These are phyloP conservation scores for Spongilla lacustris DNA, from an alignment of 37 sponge, comb jelly and placozoan genomes.

Conservation along the genomic window DNA sequence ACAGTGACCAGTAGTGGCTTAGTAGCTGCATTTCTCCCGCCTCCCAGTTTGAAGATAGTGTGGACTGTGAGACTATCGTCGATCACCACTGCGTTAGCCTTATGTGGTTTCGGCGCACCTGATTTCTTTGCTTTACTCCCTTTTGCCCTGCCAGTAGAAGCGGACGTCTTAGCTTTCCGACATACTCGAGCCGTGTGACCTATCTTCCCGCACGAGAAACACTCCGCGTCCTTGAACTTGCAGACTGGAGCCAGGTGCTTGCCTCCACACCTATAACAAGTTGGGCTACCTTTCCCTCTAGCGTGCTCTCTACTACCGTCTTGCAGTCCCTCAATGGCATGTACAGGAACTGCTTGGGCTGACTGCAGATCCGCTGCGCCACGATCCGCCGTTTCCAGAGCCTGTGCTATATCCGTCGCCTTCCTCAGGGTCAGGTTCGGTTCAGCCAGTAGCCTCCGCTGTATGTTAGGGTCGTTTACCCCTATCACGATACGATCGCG, in stretches of 20 bases:
- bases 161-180: slow-evolving; percentile 1
- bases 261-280: slow-evolving; percentile 57
- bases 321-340: neutral
- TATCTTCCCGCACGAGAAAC: slow-evolving; percentile 35
- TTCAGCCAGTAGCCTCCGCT: slow-evolving; percentile 32
- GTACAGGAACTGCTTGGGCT: neutral
- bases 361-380: slow-evolving; percentile 20
- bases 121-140: neutral
- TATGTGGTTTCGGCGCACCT: neutral
- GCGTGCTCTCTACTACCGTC: neutral
- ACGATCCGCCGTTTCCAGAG: slow-evolving; percentile 45
- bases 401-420: slow-evolving; percentile 34
- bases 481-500: slow-evolving; percentile 9
- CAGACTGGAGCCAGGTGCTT: slow-evolving; percentile 19
- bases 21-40: neutral
- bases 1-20: slow-evolving; percentile 13
- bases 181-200: slow-evolving; percentile 50
- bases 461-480: slow-evolving; percentile 7
- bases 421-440: slow-evolving; percentile 19
- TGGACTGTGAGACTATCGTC: neutral
- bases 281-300: neutral
- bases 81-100: neutral
- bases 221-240: slow-evolving; percentile 34
- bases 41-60: neutral
- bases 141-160: neutral